Percentiles rank a stretch among this genome's conserved stretches.
phyloP scores from a whole-genome alignment of 2,797 vertebrate species.

The Heteromormyrus szaboi region DNA sequence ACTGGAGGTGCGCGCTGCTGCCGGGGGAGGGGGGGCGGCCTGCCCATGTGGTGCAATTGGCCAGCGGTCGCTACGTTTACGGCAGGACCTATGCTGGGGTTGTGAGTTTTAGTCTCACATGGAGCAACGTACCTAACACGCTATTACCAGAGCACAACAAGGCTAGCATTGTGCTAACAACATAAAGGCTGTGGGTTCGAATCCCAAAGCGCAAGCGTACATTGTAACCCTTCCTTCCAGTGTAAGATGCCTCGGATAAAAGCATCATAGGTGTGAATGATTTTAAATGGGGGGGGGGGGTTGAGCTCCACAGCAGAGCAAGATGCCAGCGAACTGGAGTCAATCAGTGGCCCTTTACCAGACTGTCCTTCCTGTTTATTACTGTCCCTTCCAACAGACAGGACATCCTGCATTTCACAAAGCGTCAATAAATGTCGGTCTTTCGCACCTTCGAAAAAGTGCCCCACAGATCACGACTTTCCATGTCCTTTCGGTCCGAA shows the following conservation, averaged over 20 bases:
- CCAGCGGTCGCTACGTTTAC: background rate
- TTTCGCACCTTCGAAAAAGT: background rate
- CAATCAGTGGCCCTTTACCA: background rate
- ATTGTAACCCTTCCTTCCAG: background rate
- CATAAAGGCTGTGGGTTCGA: background rate
- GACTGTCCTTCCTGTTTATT: background rate
- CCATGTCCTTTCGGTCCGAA: background rate
- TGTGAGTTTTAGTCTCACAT: background rate
- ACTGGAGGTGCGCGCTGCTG: background rate
- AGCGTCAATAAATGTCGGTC: background rate
- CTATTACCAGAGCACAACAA: background rate
- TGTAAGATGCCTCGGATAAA: background rate
- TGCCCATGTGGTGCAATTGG: background rate
- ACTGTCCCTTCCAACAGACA: background rate
- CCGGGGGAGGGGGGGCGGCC: background rate
- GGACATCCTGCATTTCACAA: background rate
- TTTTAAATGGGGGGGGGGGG: background rate
- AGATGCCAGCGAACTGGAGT: background rate
- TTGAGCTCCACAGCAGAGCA: background rate
- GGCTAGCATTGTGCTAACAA: background rate
- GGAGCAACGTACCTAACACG: background rate
- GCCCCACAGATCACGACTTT: background rate
- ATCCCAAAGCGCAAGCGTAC: background rate
- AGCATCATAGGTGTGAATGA: background rate
- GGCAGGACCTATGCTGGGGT: background rate